phyloP scores from a whole-genome alignment of 2,113 vertebrate species.

The Pungitius pungitius region DNA sequence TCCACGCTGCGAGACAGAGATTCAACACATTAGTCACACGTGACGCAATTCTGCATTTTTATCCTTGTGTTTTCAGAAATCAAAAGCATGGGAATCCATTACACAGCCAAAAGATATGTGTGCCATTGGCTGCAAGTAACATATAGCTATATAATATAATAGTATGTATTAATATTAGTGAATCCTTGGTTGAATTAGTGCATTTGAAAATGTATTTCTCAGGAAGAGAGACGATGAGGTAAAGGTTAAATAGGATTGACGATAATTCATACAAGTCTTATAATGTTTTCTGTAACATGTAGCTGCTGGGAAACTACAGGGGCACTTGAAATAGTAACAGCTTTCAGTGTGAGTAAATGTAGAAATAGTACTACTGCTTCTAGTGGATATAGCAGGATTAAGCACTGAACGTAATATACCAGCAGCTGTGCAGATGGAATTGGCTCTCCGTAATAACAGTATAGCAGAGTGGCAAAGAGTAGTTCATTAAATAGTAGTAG shows the following conservation, averaged over 20 bases:
- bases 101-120: background rate
- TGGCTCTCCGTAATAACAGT: background rate
- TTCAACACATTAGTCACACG: conserved; percentile 32
- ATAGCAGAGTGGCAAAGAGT: background rate
- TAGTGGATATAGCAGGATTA: background rate
- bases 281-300: background rate
- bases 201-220: background rate
- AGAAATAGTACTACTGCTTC: background rate
- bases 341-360: background rate
- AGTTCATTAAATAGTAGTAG: conserved; percentile 4
- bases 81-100: conserved; percentile 7
- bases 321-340: background rate
- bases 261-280: background rate
- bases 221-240: conserved; percentile 2
- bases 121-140: conserved; percentile 6
- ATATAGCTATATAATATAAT: conserved; percentile 36
- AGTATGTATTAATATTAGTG: no score
- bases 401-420: background rate
- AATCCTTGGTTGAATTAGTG: conserved; percentile 4
- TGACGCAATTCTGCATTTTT: conserved; percentile 1
- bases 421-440: background rate
- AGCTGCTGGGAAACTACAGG: background rate
- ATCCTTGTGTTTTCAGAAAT: conserved; percentile 6
- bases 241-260: background rate
- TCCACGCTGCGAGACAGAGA: conserved; percentile 83